A percentile compares a stretch with the other conserved stretches of the same genome.
phyloP scores from a whole-genome alignment of 2,888 invertebrate genomes.

The Coleophora deauratella region DNA sequence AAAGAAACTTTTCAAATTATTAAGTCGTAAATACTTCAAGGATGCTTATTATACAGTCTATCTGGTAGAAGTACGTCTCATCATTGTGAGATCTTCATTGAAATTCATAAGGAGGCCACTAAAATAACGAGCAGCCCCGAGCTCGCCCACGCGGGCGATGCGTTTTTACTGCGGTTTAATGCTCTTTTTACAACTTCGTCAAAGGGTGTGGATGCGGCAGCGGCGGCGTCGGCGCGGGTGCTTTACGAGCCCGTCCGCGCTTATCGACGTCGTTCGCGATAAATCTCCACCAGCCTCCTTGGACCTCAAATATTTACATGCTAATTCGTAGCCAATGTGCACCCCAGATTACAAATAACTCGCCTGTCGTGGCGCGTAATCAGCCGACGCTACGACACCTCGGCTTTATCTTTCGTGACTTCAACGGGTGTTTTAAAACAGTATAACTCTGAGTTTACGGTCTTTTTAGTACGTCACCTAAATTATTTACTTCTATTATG shows the following conservation, averaged over 20 bases:
- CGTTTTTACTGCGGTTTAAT: conserved; percentile 74
- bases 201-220: conserved; percentile 51
- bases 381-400: conserved; percentile 37
- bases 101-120: conserved; percentile 68
- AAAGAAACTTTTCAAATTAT: not conserved
- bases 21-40: not conserved
- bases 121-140: conserved; percentile 54
- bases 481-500: conserved; percentile 56
- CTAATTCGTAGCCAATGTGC: conserved; percentile 70
- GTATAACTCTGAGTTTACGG: conserved; percentile 39
- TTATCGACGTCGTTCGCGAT: conserved; percentile 66
- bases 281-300: conserved; percentile 66
- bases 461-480: conserved; percentile 58
- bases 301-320: conserved; percentile 74
- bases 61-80: conserved; percentile 33
- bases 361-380: conserved; percentile 53
- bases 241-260: conserved; percentile 65
- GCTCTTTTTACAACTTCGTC: conserved; percentile 71
- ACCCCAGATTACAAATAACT: conserved; percentile 72
- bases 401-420: conserved; percentile 66
- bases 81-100: conserved; percentile 59
- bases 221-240: conserved; percentile 35
- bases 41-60: not conserved
- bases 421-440: conserved; percentile 52
- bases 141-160: conserved; percentile 49